A percentile compares a stretch with the other conserved stretches of the same genome.
Evolutionary conservation across 2,797 vertebrate species (phyloP).

Genomic region (Salmo trutta): DNA sequence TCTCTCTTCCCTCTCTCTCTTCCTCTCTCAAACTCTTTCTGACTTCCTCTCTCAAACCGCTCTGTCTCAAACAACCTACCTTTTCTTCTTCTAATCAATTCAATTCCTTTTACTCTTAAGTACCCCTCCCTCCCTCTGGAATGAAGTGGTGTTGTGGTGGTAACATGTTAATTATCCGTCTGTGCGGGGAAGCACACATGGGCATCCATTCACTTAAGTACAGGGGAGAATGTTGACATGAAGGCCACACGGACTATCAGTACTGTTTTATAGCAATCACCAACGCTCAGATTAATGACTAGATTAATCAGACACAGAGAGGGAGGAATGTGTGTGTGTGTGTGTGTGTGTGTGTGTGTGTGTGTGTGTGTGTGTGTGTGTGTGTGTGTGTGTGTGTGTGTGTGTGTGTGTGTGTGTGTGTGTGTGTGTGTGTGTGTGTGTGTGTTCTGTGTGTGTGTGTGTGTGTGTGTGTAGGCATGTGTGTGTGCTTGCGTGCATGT

Average conservation of each 20-base stretch:
- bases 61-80: conserved; percentile 34
- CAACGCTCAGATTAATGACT: conserved; percentile 69
- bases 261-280: conserved; percentile 70
- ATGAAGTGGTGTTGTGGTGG: conserved; percentile 9
- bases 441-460: background rate
- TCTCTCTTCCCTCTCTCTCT: conserved; percentile 20
- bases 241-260: conserved; percentile 52
- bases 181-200: conserved; percentile 46
- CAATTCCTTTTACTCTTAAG: conserved; percentile 22
- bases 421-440: background rate
- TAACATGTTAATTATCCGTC: conserved; percentile 60
- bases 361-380: background rate
- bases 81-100: conserved; percentile 54
- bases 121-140: conserved; percentile 12
- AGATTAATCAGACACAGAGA: conserved; percentile 58
- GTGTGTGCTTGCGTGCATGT: conserved; percentile 4
- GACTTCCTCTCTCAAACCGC: background rate
- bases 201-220: conserved; percentile 63
- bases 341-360: background rate
- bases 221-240: conserved; percentile 53
- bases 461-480: background rate
- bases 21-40: background rate
- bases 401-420: background rate
- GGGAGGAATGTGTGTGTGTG: conserved; percentile 31
- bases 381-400: conserved; percentile 2